Conservation (phyloP, 1,140 invertebrate genomes). For the Drosophila navojoa region DNA sequence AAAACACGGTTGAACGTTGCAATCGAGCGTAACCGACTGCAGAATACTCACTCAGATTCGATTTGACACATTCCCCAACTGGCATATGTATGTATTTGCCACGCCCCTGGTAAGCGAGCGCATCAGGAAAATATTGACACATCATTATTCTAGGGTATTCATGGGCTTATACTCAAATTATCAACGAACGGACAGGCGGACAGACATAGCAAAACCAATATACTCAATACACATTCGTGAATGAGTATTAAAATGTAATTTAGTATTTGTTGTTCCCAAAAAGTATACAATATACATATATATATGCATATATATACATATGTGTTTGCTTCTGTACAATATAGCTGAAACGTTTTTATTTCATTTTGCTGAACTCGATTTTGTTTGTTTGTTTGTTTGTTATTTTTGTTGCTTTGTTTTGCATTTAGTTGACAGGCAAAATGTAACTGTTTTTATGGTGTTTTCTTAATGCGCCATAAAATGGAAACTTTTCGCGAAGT, state of each 20-base stretch:
- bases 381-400: conserved; percentile 9
- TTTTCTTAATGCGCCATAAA: conserved; percentile 74
- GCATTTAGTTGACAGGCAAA: conserved; percentile 38
- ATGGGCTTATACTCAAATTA: too few species aligned
- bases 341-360: conserved; percentile 18
- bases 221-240: too few species aligned
- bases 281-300: background rate
- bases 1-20: too few species aligned
- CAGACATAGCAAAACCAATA: too few species aligned
- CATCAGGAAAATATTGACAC: too few species aligned
- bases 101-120: too few species aligned
- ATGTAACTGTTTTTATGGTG: conserved; percentile 55
- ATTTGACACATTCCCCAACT: too few species aligned
- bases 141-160: too few species aligned
- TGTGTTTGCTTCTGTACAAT: conserved; percentile 9
- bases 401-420: conserved; percentile 18
- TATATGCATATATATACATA: background rate
- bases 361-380: conserved; percentile 21
- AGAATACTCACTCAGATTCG: too few species aligned
- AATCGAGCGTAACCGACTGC: too few species aligned
- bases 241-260: conserved; percentile 8
- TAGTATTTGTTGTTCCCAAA: conserved; percentile 10
- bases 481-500: conserved; percentile 53
- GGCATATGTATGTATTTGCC: too few species aligned
- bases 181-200: too few species aligned